Conservation (phyloP, 2,888 invertebrate species). For the Stegophylla sp. region DNA sequence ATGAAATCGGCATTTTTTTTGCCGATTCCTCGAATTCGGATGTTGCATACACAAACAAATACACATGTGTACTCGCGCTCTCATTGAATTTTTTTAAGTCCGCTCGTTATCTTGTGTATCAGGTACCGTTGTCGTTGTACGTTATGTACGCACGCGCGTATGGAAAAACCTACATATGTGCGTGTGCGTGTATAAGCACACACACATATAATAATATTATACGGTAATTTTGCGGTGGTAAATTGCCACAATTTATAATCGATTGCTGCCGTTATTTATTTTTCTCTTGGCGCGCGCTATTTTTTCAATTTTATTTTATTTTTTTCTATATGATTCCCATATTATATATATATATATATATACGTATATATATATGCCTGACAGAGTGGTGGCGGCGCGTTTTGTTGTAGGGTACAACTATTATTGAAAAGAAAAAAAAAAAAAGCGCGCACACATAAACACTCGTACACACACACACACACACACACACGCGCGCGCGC, state of each 20-base stretch:
- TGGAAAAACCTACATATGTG: not conserved
- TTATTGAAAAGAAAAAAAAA: slow-evolving; percentile 13
- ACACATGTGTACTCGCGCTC: not conserved
- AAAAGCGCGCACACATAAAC: slow-evolving; percentile 1
- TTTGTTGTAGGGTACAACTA: slow-evolving; percentile 20
- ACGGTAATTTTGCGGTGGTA: slow-evolving; percentile 3
- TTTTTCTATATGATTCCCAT: slow-evolving; percentile 9
- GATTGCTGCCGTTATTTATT: slow-evolving; percentile 39
- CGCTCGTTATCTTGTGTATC: slow-evolving; percentile 42
- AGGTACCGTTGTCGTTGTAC: slow-evolving; percentile 48
- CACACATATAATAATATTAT: not conserved
- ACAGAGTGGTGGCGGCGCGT: slow-evolving; percentile 29
- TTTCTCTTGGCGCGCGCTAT: slow-evolving; percentile 14
- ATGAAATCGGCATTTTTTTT: no score
- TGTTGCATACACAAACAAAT: not conserved
- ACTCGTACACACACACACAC: not conserved
- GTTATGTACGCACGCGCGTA: not conserved
- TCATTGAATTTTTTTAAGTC: not conserved
- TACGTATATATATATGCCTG: not conserved
- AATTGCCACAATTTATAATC: slow-evolving; percentile 42
- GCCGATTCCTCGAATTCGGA: no score
- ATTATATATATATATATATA: not conserved
- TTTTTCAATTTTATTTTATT: not conserved
- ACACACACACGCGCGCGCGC: not conserved
- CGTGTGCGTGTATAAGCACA: not conserved